A percentile compares a stretch with the other conserved stretches of the same genome.
Conservation (phyloP, 2,113 vertebrate genomes). For the Eretmochelys imbricata region DNA sequence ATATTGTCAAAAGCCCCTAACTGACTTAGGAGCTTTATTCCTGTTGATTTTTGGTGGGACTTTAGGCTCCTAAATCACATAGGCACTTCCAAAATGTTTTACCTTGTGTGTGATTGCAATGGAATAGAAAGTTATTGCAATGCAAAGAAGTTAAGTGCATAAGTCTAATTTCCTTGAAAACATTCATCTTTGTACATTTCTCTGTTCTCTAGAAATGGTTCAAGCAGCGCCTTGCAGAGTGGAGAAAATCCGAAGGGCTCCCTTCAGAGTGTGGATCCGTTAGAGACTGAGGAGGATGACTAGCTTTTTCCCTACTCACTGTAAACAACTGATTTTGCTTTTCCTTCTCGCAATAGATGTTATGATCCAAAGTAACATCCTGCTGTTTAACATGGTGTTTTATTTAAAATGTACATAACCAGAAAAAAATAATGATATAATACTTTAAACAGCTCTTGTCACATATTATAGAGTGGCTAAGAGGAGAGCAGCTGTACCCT, state of each 20-base stretch:
- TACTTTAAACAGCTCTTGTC: conserved; percentile 4
- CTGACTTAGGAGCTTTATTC: neutral
- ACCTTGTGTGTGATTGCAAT: neutral
- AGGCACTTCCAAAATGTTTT: neutral
- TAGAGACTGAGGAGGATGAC: conserved; percentile 79
- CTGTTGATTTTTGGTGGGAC: neutral
- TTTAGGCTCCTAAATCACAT: neutral
- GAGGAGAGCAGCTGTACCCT: neutral
- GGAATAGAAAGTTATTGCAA: neutral
- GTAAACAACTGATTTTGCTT: neutral
- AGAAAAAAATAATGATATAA: conserved; percentile 23
- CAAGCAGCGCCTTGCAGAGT: conserved; percentile 87
- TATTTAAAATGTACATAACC: conserved; percentile 77
- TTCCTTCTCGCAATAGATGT: conserved; percentile 50
- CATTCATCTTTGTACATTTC: conserved; percentile 34
- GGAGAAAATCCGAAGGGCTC: conserved; percentile 91
- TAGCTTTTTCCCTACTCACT: neutral
- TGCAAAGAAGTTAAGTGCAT: too few relatives aligned
- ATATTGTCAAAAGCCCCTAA: neutral
- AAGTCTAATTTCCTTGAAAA: neutral
- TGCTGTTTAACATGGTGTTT: conserved; percentile 77
- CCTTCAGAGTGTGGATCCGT: conserved; percentile 90
- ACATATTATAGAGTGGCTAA: neutral
- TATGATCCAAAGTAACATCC: conserved; percentile 56
- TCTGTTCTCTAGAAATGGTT: conserved; percentile 90